Evolutionary conservation across 2,888 invertebrate genomes (phyloP).

Genomic region (Lamproptera curius): DNA sequence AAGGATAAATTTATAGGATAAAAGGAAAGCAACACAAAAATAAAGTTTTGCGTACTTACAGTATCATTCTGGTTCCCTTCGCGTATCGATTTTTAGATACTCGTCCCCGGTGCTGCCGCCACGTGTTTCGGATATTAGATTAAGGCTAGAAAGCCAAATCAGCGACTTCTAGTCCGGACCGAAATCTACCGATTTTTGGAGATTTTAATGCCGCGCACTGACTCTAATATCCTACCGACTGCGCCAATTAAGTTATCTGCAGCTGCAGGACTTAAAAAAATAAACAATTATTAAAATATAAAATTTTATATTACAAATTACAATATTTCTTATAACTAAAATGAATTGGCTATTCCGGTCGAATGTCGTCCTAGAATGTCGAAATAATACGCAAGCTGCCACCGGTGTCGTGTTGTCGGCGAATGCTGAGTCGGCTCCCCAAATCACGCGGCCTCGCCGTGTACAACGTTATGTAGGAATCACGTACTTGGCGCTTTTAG

Average conservation of each 20-base stretch:
- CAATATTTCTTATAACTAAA: background rate
- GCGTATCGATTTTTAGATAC: background rate
- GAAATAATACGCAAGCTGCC: too few relatives aligned
- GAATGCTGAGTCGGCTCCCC: too few relatives aligned
- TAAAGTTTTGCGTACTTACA: background rate
- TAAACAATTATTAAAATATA: background rate
- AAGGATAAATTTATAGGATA: conserved; percentile 1
- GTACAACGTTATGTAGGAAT: too few relatives aligned
- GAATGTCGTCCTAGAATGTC: too few relatives aligned
- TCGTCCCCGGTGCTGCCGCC: background rate
- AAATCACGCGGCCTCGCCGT: too few relatives aligned
- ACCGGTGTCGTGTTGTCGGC: too few relatives aligned
- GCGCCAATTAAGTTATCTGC: too few relatives aligned
- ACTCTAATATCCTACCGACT: background rate
- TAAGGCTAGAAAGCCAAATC: conserved; percentile 1
- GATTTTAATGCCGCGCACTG: too few relatives aligned
- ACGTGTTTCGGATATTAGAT: background rate
- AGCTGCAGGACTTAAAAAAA: background rate
- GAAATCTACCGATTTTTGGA: background rate
- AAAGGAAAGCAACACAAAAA: too few relatives aligned
- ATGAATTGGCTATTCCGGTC: too few relatives aligned
- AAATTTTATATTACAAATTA: too few relatives aligned
- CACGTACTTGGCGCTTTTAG: too few relatives aligned
- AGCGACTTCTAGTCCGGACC: background rate
- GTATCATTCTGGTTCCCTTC: background rate